A percentile compares a stretch with the other conserved stretches of the same genome.
These are phyloP conservation scores for Thecophora atra DNA, from an alignment of 2,888 invertebrate species.

Conservation along the genomic window DNA sequence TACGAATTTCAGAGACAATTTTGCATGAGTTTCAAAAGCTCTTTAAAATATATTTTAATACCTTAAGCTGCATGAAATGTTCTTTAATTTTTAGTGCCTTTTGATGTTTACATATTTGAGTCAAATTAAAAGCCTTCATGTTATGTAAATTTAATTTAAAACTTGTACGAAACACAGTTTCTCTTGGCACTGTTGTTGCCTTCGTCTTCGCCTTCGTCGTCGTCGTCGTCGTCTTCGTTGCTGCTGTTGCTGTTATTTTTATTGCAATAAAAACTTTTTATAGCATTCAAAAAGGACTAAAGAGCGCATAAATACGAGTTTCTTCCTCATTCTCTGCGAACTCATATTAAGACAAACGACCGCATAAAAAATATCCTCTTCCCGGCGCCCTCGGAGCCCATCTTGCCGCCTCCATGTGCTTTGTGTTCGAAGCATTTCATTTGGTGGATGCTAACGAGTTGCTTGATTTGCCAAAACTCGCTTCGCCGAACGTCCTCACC, in stretches of 20 bases:
- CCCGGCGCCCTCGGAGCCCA: background rate
- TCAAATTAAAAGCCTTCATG: background rate
- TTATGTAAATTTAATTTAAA: constrained; percentile 10
- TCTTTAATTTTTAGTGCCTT: too few species aligned
- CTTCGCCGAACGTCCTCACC: constrained; percentile 19
- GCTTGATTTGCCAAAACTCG: constrained; percentile 36
- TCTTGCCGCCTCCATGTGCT: background rate
- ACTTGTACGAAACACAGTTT: background rate
- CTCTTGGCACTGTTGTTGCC: background rate
- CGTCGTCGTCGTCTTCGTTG: background rate
- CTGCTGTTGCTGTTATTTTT: background rate
- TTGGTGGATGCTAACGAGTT: constrained; percentile 14
- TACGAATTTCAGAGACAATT: too few species aligned
- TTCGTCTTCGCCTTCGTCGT: background rate
- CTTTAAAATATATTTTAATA: too few species aligned
- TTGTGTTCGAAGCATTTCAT: constrained; percentile 10
- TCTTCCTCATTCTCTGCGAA: background rate
- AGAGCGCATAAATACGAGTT: constrained; percentile 9
- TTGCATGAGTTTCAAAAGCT: too few species aligned
- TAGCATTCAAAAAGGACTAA: constrained; percentile 13
- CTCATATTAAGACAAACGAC: constrained; percentile 8
- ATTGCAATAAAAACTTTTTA: constrained; percentile 11
- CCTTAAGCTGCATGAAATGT: too few species aligned
- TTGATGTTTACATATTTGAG: background rate
- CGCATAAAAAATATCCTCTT: background rate